phyloP scores from a whole-genome alignment of 2,888 invertebrate species.

The Trisateles emortualis region DNA sequence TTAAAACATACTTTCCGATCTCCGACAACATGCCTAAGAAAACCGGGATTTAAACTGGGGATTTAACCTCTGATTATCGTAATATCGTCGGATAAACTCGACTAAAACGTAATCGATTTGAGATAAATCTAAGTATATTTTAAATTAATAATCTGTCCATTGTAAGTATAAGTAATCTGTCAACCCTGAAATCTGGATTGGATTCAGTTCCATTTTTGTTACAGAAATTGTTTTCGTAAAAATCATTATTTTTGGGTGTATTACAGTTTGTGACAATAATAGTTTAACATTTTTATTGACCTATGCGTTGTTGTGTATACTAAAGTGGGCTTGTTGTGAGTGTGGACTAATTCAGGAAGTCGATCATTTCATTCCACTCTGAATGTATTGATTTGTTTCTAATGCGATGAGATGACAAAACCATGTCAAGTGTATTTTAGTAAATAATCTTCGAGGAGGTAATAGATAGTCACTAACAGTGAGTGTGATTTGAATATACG shows the following conservation, averaged over 20 bases:
- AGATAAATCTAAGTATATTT: neutral
- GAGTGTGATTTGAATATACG: constrained; percentile 52
- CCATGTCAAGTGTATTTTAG: constrained; percentile 63
- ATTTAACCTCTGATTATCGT: no score
- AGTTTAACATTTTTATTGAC: neutral
- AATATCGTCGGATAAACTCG: no score
- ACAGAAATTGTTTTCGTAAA: constrained; percentile 29
- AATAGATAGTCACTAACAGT: constrained; percentile 33
- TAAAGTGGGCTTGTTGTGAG: constrained; percentile 5
- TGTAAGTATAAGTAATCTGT: neutral
- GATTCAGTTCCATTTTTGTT: constrained; percentile 27
- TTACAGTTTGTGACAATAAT: constrained; percentile 9
- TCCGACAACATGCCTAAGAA: no score
- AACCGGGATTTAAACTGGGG: no score
- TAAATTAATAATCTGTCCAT: neutral
- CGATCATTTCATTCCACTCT: constrained; percentile 38
- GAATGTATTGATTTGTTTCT: constrained; percentile 71
- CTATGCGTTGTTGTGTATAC: constrained; percentile 3
- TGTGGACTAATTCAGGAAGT: constrained; percentile 27
- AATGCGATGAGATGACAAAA: constrained; percentile 66
- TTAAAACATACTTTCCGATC: no score
- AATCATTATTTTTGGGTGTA: constrained; percentile 30
- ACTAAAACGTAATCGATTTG: neutral
- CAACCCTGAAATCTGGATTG: constrained; percentile 11
- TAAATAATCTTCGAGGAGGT: constrained; percentile 50